A percentile compares a stretch with the other conserved stretches of the same genome.
phyloP scores from a whole-genome alignment of 2,797 vertebrate species.

The Pipistrellus pygmaeus region DNA sequence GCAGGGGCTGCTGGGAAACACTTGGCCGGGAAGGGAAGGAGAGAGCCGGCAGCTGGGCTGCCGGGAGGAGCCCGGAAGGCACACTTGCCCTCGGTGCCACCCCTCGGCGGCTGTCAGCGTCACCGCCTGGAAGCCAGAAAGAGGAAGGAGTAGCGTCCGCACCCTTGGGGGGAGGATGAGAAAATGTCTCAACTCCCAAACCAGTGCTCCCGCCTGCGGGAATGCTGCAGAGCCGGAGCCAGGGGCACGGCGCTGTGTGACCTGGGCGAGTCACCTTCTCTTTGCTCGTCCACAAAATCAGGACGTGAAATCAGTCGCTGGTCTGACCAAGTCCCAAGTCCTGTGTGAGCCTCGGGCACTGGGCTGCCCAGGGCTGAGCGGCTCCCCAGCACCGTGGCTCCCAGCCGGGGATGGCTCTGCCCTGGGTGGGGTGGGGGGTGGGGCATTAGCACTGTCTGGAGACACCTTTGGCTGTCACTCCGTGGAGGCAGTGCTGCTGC shows the following conservation, averaged over 20 bases:
- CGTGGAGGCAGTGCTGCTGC: neutral
- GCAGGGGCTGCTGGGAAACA: neutral
- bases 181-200: neutral
- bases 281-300: neutral
- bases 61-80: neutral
- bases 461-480: neutral
- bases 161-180: neutral
- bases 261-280: neutral
- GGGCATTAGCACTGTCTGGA: neutral
- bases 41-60: neutral
- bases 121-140: neutral
- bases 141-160: neutral
- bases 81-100: rapidly evolving
- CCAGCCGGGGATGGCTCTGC: neutral
- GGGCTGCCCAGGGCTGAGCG: neutral
- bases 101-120: neutral
- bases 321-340: neutral
- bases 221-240: neutral
- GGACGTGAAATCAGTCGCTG: neutral
- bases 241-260: neutral
- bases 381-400: neutral
- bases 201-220: neutral
- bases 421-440: too few relatives aligned
- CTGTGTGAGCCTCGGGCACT: neutral
- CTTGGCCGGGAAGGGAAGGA: neutral